Evolutionary conservation across 2,888 invertebrate species (phyloP).

Genomic region (Helleia helle): DNA sequence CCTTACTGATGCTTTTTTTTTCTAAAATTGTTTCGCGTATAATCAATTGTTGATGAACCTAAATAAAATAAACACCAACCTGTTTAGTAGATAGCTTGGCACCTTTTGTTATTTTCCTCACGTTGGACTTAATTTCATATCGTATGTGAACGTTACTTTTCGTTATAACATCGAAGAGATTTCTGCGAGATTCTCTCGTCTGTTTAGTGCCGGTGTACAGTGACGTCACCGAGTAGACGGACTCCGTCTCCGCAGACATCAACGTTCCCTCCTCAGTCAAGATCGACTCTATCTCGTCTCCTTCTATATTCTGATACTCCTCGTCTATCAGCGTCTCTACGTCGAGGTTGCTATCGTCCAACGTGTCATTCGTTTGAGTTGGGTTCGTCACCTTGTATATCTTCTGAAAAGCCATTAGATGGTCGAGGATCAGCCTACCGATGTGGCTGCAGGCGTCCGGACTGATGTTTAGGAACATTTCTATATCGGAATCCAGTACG

Average conservation of each 20-base stretch:
- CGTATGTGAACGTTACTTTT: conserved; percentile 53
- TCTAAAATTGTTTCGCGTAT: too few relatives aligned
- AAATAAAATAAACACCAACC: conserved; percentile 39
- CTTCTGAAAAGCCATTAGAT: conserved; percentile 67
- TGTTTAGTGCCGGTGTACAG: conserved; percentile 51
- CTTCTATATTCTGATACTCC: conserved; percentile 62
- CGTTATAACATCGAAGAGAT: conserved; percentile 59
- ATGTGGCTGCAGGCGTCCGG: conserved; percentile 73
- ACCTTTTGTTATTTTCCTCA: conserved; percentile 59
- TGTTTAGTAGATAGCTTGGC: conserved; percentile 65
- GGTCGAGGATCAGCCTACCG: conserved; percentile 69
- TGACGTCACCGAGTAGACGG: conserved; percentile 55
- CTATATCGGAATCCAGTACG: conserved; percentile 69
- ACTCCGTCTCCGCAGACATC: conserved; percentile 55
- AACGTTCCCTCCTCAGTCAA: conserved; percentile 56
- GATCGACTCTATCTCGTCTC: conserved; percentile 53
- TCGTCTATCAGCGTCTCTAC: conserved; percentile 60
- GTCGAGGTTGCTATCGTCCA: conserved; percentile 53
- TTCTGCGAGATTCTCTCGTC: conserved; percentile 52
- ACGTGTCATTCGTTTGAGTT: conserved; percentile 37
- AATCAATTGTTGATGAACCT: too few relatives aligned
- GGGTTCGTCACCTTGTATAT: conserved; percentile 52
- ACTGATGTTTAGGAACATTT: conserved; percentile 73
- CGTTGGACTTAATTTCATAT: conserved; percentile 55
- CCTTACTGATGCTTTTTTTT: too few relatives aligned